Evolutionary conservation across 2,113 vertebrate genomes (phyloP), one percentile per base, ranked within the genome.

Genomic region (Charina bottae): DNA sequence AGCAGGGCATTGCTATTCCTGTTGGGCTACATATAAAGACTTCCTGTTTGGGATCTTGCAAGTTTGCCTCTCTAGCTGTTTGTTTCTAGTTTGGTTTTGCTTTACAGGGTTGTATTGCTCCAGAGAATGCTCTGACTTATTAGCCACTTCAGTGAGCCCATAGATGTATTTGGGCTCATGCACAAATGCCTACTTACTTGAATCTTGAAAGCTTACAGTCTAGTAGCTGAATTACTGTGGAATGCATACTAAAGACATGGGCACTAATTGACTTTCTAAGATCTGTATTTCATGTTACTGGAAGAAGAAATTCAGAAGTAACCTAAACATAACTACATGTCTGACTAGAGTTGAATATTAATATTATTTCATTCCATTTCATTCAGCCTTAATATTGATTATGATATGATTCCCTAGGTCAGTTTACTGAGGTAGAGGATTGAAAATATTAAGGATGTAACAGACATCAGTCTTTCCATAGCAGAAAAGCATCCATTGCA

Each of bases 11-110:
- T 33, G 49, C 28, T 72, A 72, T 9, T 89, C 62, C 26, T 89
- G 46, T 55, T 6, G 11, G 62, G 8, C 26, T 53, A 9, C 60
- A 8, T 37, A 42, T 87, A 87, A 37, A 37, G 42, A 62, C 23
- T 88, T 88, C 86, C 55, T 88, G 23, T 49, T 89, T 64, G 49
- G 59, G 60, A n/a, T 53, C 26, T 49, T 89, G 60, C 59, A 89
- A 68, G 46, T 53, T 19, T 54, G 59, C 23, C 12, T 49, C 28
- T 49, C 60, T 49, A 49, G 46, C 37, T 2, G n/a, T 53, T 64
- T 9, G 15, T 46, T 68, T 53, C 24, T 64, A 49, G 42, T 4
- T 62, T 53, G 28, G 42, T 89, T 89, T 68, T 68, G 60, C 46
- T 89, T 89, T 24, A n/a, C 26, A 68, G 26, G 17, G 60, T 49